Base-by-base conservation (phyloP, 2,888 invertebrate genomes). In the Pelosia muscerda region DNA sequence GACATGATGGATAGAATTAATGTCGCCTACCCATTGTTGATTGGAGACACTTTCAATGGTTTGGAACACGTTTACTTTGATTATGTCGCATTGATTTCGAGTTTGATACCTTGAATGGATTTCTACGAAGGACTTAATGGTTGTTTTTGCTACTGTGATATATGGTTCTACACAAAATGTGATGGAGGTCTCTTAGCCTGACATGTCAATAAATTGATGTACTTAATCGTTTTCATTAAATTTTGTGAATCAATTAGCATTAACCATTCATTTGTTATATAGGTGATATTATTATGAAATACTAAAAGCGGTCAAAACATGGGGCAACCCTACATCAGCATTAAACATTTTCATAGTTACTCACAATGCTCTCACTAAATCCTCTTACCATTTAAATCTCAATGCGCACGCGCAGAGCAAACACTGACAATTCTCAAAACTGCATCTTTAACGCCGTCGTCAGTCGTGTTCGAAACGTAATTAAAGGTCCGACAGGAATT, bases 1-100 rank as follows among this genome's bases (percentile, higher is more conserved):
- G 87, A 89, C 90, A 92, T 94, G 94, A 95, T 94, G 93, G 92
- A 95, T 94, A 94, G 93, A 94, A 94, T 93, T 93, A 93, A 93
- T 94, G 94, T 94, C 93, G 88, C 88, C 86, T 87, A n/a, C 84
- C 91, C 88, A 94, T 94, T 94, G 94, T 94, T 90, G 92, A 93
- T 93, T 92, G 93, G 93, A 88, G 94, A 93, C 94, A 93, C 86
- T 89, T 88, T 88, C 86, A 88, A 90, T 90, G 85, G 88, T 84
- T 85, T 83, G 84, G 86, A 87, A 86, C 84, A 82, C 78, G 82
- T 85, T 86, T 81, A 84, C 85, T 87, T 88, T 86, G 86, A 87
- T 88, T 87, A 82, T 86, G 82, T 83, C 84, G 84, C 86, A 87
- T 90, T 91, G 91, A 90, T 89, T 88, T 82, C 78, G 75, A 76